A percentile compares a stretch with the other conserved stretches of the same genome.
These are phyloP conservation scores for Lasioglossum calceatum DNA, from an alignment of 2,888 invertebrate species.

Conservation along the genomic window DNA sequence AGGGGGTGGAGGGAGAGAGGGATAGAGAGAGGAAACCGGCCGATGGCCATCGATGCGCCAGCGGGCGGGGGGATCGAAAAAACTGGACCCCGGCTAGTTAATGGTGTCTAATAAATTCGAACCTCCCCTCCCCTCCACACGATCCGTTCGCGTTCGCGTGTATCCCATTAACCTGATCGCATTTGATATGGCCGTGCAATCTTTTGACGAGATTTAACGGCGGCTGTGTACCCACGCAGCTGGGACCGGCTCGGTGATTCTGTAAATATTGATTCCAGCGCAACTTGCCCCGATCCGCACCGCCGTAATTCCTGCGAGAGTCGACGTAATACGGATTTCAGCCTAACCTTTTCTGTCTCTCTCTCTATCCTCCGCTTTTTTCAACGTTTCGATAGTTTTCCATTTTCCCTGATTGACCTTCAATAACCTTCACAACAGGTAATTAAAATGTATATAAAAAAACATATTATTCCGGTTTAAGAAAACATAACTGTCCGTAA, in stretches of 20 bases:
- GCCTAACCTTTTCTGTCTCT: not conserved
- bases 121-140: not conserved
- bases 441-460: not conserved
- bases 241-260: not conserved
- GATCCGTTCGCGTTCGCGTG: slow-evolving; percentile 12
- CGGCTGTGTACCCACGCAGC: not conserved
- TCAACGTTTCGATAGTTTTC: not conserved
- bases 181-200: slow-evolving; percentile 26
- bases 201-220: slow-evolving; percentile 21
- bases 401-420: not conserved
- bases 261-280: slow-evolving; percentile 18
- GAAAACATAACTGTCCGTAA: not conserved
- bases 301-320: not conserved
- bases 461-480: not conserved
- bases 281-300: not conserved
- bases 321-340: not conserved
- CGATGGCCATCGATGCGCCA: not conserved
- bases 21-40: not conserved
- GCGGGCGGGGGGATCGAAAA: not conserved
- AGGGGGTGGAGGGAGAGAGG: not conserved
- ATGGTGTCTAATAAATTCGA: slow-evolving; percentile 52
- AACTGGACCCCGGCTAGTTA: slow-evolving; percentile 36
- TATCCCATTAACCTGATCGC: slow-evolving; percentile 40
- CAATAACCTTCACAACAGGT: not conserved
- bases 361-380: not conserved